Conservation (phyloP, 2,113 vertebrate genomes). For the Fregata magnificens region DNA sequence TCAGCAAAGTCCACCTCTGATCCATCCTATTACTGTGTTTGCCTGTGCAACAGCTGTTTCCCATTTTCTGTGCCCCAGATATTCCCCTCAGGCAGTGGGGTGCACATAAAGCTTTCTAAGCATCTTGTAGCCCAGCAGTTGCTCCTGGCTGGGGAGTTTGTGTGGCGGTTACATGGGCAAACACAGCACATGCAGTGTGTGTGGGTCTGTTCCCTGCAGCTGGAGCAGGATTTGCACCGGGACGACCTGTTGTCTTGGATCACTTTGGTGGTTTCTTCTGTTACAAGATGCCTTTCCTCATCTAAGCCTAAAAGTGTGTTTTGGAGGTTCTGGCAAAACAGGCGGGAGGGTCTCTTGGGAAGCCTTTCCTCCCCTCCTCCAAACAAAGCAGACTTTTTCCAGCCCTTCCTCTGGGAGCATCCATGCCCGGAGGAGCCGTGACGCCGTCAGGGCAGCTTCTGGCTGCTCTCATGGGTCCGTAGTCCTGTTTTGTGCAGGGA, state of each 20-base stretch:
- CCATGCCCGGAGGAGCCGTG: fast-evolving
- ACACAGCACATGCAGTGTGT: background rate
- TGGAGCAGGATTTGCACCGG: background rate
- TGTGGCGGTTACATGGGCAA: fast-evolving
- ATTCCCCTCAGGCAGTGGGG: background rate
- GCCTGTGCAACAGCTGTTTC: background rate
- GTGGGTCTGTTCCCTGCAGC: fast-evolving
- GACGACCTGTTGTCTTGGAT: background rate
- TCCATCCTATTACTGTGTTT: background rate
- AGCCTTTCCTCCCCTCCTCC: background rate
- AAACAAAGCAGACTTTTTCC: background rate
- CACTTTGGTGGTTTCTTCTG: background rate
- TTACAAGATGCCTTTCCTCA: background rate
- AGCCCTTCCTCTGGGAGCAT: background rate
- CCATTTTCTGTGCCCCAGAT: background rate
- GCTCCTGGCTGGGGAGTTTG: background rate
- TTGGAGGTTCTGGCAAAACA: background rate
- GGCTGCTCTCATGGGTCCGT: background rate
- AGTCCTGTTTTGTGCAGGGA: background rate
- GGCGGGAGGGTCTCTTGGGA: background rate
- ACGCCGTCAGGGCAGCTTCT: background rate
- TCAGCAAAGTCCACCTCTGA: background rate
- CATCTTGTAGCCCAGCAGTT: background rate
- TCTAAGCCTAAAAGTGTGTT: background rate
- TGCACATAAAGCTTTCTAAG: background rate